A percentile compares a stretch with the other conserved stretches of the same genome.
These are phyloP conservation scores for Drosophila sordidula DNA, from an alignment of 2,888 invertebrate species.

Conservation along the genomic window DNA sequence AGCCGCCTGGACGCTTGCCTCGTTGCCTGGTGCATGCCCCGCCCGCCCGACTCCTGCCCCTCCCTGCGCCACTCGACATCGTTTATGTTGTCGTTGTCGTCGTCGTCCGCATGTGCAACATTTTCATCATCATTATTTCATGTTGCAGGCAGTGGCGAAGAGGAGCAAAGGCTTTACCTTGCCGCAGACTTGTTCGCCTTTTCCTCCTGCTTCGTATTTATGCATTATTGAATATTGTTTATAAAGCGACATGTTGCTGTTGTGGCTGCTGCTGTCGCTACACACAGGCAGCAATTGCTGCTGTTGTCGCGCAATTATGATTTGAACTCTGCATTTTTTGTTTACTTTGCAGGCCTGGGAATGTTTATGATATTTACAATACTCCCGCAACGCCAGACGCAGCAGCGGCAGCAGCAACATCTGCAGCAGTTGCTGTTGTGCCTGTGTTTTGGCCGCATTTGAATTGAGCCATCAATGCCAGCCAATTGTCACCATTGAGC, in stretches of 20 bases:
- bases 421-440: slow-evolving; percentile 11
- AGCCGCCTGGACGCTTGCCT: slow-evolving; percentile 55
- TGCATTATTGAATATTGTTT: slow-evolving; percentile 82
- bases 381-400: slow-evolving; percentile 56
- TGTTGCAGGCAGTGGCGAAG: slow-evolving; percentile 56
- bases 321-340: slow-evolving; percentile 34
- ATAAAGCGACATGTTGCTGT: slow-evolving; percentile 64
- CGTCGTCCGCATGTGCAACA: slow-evolving; percentile 74
- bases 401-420: neutral
- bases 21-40: slow-evolving; percentile 18
- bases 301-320: slow-evolving; percentile 59
- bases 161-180: slow-evolving; percentile 47
- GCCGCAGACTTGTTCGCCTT: slow-evolving; percentile 23
- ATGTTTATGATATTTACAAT: slow-evolving; percentile 64
- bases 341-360: slow-evolving; percentile 58
- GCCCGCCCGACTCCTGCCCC: slow-evolving; percentile 10
- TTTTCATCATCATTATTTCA: slow-evolving; percentile 82
- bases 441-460: slow-evolving; percentile 30
- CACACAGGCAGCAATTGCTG: slow-evolving; percentile 12
- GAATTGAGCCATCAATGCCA: slow-evolving; percentile 58
- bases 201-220: slow-evolving; percentile 48
- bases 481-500: slow-evolving; percentile 68
- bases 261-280: slow-evolving; percentile 26
- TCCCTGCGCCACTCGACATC: slow-evolving; percentile 23
- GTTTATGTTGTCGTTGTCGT: slow-evolving; percentile 38